Percentiles rank a stretch among this genome's conserved stretches.
Conservation (phyloP, 1,140 invertebrate species). For the Ips typographus region DNA sequence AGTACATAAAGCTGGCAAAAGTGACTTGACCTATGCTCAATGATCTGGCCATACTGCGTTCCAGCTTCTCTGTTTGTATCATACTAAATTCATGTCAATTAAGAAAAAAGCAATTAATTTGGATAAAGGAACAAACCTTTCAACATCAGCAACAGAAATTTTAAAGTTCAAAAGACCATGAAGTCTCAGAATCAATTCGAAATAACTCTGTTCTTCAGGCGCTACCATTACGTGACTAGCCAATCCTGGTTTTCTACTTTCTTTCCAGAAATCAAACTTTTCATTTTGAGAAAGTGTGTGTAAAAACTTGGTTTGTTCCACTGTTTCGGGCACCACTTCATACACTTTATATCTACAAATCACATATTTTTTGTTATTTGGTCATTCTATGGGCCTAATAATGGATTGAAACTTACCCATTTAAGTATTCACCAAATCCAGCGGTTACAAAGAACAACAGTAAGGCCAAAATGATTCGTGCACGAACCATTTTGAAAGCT, state of each 20-base stretch:
- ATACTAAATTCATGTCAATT: slow-evolving; percentile 1
- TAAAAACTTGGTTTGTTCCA: slow-evolving; percentile 4
- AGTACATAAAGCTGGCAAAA: slow-evolving; percentile 10
- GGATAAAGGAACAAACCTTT: slow-evolving; percentile 19
- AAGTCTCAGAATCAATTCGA: slow-evolving; percentile 23
- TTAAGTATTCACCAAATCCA: no score
- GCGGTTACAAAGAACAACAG: no score
- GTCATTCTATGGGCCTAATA: no score
- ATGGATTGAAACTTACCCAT: no score
- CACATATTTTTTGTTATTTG: no score
- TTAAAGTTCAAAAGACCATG: slow-evolving; percentile 27
- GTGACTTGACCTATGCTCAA: slow-evolving; percentile 8
- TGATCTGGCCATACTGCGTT: slow-evolving; percentile 6
- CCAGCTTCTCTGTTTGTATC: slow-evolving; percentile 24
- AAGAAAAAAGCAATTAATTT: no score
- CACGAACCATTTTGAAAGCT: no score
- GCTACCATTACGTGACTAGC: slow-evolving; percentile 34
- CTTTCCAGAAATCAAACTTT: slow-evolving; percentile 35
- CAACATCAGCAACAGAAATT: slow-evolving; percentile 34
- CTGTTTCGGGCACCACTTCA: slow-evolving; percentile 15
- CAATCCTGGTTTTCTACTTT: slow-evolving; percentile 13
- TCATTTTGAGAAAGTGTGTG: slow-evolving; percentile 1
- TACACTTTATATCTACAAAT: slow-evolving; percentile 33
- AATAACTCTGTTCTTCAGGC: slow-evolving; percentile 30
- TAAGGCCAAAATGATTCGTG: no score